Base-by-base conservation (phyloP, 2,797 vertebrate genomes). In the Lemur catta region DNA sequence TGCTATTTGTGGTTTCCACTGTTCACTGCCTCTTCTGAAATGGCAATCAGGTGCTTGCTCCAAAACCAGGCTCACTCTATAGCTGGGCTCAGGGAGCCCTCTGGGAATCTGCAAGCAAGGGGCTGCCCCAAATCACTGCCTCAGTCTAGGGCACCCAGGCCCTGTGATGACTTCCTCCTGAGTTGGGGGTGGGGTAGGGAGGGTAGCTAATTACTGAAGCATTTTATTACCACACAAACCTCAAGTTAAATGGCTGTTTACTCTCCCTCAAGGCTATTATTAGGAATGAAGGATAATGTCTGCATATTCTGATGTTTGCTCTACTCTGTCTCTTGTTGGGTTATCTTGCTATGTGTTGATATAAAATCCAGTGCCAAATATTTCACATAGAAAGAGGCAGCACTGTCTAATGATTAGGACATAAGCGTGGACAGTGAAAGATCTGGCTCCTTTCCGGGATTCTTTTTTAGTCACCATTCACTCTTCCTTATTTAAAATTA, bases 151-250 rank as follows among this genome's bases (percentile, higher is more conserved):
- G 43, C 11, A 78, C 9, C 5, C 1, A 52, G 52, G 8, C 38
- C 33, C 17, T 18, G 22, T 50, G 13, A 65, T 30, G 57, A 78
- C 55, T 80, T 88, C 86, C 95, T 89, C 65, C 72, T 28, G 50
- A 82, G 18, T 7, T 43, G 30, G 24, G 8, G 61, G 17, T 30
- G 22, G 55, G 55, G 22, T 57, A 57, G 15, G 33, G 12, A 24
- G 10, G 24, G 63, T 43, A 50, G 81, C 57, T 33, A 28, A 89
- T 61, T 52, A 59, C 50, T 30, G 52, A 81, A 61, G 41, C 46
- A 80, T 71, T 59, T 93, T 57, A 61, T 76, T 89, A 84, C 84
- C 71, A 50, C 11, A 67, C 35, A 96, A 78, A 95, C 71, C 67
- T 93, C 87, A 80, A 59, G 63, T 26, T 55, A 95, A 52, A 69